Base-by-base conservation (phyloP, 2,888 invertebrate species). In the Didymodactylos carnosus region DNA sequence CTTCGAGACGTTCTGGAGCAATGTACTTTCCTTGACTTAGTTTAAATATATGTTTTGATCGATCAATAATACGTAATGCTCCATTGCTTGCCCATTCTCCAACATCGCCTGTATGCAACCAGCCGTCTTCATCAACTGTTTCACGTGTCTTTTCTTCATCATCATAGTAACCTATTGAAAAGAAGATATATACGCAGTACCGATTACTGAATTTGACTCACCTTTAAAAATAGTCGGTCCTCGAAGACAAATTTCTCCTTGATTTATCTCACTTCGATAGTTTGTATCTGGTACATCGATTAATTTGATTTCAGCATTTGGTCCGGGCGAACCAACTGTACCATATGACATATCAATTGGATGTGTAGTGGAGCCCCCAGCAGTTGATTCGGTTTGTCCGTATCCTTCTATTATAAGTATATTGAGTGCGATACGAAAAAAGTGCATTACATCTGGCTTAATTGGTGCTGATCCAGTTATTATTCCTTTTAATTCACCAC, bases 381-480 rank as follows among this genome's bases (percentile, higher is more conserved):
- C 74, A 16, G 71, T 89, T 82, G 92, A 92, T 83, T 94, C 93
- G 1, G 93, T 94, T 85, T 93, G 93, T 2, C 93, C 93, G 82
- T 94, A 94, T 46, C 93, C 93, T 85, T 94, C 93, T 73, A 92
- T 88, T 75, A 93, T 88, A 41, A 51, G 73, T 76, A 82, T 82
- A 25, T 83, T 82, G 73, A 97, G 88, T 35, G 94, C 91, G 82
- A 92, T 92, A 77, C 97, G 88, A 77, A 91, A 88, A 82, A 98
- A 97, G 19, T 92, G 93, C 51, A 95, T 87, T 13, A 97, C 94
- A 80, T 91, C 91, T 70, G 91, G 91, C 69, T 93, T 91, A 72
- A 97, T 86, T 0, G 97, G 97, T 0, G 97, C 97, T 0, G 94
- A 94, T 0, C 94, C 95, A 0, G 93, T 92, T 70, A 95, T 88